Evolutionary conservation across 2,888 invertebrate species (phyloP), one percentile per base, ranked within the genome.

Genomic region (Chamaedrilus cognettii): DNA sequence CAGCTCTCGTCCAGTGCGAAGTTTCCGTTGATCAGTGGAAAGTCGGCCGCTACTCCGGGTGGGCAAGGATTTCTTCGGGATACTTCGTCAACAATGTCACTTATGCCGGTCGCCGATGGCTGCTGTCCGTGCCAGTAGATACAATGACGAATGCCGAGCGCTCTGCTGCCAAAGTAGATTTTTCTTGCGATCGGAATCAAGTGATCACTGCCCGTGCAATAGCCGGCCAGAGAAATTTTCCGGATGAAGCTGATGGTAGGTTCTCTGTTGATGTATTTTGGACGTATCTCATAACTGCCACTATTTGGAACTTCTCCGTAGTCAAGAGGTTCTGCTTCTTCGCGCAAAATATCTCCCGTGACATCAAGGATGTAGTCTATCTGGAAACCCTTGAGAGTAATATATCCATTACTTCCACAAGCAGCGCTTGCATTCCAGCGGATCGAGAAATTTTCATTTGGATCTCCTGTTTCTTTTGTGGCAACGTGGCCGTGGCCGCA

Each of bases 31-130:
- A 51, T 19, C 26, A 23, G 4, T 11, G 65, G 65, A 60, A 65
- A 52, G 56, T 60, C 35, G 2, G 26, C 28, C 3, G 60, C 51
- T 23, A 60, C 55, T 23, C 42, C 35, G 1, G 65, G 65, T 5
- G 23, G 55, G 31, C 65, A 65, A 2, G 65, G 65, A 60, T 60
- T 65, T 31, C 51, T 3, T 33, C 52, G 50, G 5, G 65, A 60
- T 52, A 31, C 52, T 19, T 30, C 2, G 26, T 65, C 65, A 2
- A 31, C 31, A 23, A 65, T 65, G 1, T 11, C 3, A 11, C 19
- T 49, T 26, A 65, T 65, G 32, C 51, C 60, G 26, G 26, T 19
- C 2, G 35, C 19, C 15, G 32, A 23, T n/a, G 60, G 60, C 49
- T 65, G 34, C 2, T 30, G 26, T 1, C 11, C 30, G 55, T 65